A percentile compares a stretch with the other conserved stretches of the same genome.
Evolutionary conservation across 2,797 vertebrate genomes (phyloP).

Genomic region (Corythornis leucogaster): DNA sequence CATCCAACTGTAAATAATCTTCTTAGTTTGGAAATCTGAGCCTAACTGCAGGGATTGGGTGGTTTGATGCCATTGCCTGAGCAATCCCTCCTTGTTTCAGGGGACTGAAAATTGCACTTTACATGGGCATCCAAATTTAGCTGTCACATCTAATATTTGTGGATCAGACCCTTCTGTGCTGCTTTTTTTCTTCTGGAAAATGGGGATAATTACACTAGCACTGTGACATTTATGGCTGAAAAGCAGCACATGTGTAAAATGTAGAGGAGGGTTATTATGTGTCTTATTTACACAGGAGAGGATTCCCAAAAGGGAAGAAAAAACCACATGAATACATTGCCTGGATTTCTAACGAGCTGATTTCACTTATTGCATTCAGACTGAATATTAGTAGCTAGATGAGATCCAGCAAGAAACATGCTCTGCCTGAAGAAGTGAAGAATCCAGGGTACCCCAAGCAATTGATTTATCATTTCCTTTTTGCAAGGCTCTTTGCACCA

Average conservation of each 20-base stretch:
- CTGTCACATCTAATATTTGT: neutral
- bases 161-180: neutral
- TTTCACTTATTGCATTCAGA: neutral
- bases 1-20: neutral
- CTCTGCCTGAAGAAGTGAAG: neutral
- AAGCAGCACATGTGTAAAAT: slow-evolving; percentile 30
- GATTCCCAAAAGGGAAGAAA: slow-evolving; percentile 52
- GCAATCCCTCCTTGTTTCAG: neutral
- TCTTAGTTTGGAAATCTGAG: neutral
- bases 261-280: slow-evolving; percentile 44
- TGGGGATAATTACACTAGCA: slow-evolving; percentile 36
- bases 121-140: neutral
- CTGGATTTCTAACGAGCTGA: slow-evolving; percentile 13
- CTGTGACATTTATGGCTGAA: slow-evolving; percentile 40
- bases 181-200: neutral
- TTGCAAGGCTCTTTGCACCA: neutral
- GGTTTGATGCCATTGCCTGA: neutral
- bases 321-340: neutral
- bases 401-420: neutral
- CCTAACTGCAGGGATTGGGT: neutral
- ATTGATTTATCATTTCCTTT: neutral
- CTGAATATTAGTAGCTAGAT: neutral
- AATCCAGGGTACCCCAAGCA: neutral
- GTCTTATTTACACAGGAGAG: slow-evolving; percentile 55
- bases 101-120: neutral